Evolutionary conservation across 2,797 vertebrate genomes (phyloP).

Genomic region (Notamacropus eugenii): DNA sequence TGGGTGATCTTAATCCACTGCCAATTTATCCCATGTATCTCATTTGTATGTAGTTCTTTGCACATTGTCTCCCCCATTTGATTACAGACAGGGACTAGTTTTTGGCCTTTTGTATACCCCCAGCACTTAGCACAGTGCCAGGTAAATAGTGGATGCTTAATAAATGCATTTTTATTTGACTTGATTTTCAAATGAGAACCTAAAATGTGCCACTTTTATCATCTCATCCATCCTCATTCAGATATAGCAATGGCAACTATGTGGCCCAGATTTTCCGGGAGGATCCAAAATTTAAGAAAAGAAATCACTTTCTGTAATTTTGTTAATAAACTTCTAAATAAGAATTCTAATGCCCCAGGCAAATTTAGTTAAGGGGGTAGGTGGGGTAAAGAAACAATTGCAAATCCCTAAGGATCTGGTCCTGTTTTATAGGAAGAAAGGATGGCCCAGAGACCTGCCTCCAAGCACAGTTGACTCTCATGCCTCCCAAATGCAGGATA

Average conservation of each 20-base stretch:
- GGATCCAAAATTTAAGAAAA: not conserved
- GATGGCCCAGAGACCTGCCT: not conserved
- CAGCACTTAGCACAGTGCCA: not conserved
- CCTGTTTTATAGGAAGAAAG: not conserved
- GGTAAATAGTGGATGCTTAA: not conserved
- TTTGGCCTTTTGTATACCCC: not conserved
- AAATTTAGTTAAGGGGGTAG: not conserved
- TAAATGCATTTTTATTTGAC: not conserved
- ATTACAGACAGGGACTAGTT: not conserved
- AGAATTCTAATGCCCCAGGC: not conserved
- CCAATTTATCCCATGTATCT: not conserved
- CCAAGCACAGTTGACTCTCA: not conserved
- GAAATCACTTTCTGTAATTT: not conserved
- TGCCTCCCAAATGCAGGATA: not conserved
- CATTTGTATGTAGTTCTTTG: not conserved
- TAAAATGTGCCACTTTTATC: not conserved
- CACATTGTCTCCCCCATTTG: not conserved
- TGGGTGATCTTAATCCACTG: not conserved
- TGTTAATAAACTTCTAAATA: not conserved
- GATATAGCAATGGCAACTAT: not conserved
- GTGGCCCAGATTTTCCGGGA: not conserved
- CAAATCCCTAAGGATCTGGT: not conserved
- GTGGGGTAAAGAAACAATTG: not conserved
- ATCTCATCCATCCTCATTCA: not conserved
- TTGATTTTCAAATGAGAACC: not conserved